phyloP scores from a whole-genome alignment of 2,113 vertebrate genomes.

The western clawed frog (Xenopus tropicalis) region UCB_Xtro_10.0 CM004445.2:52989001-52989500 shows the following conservation, averaged over 20 bases:
- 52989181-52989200: constrained; percentile 85
- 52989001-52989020: no score
- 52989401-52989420: no score
- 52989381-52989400: neutral
- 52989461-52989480: no score
- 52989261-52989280: constrained; percentile 83
- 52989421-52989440: no score
- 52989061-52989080: no score
- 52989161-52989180: constrained; percentile 34
- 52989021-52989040: no score
- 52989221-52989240: constrained; percentile 96
- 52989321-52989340: constrained; percentile 78
- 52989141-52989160: no score
- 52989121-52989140: no score
- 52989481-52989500: no score
- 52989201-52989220: constrained; percentile 89
- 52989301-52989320: constrained; percentile 78
- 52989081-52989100: no score
- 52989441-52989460: neutral
- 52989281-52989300: constrained; percentile 80
- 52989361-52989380: neutral
- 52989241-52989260: constrained; percentile 87
- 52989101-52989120: no score
- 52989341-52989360: constrained; percentile 40
- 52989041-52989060: no score